Evolutionary conservation across 2,888 invertebrate genomes (phyloP), one percentile per base, ranked within the genome.

Genomic region (Tetropium fuscum): DNA sequence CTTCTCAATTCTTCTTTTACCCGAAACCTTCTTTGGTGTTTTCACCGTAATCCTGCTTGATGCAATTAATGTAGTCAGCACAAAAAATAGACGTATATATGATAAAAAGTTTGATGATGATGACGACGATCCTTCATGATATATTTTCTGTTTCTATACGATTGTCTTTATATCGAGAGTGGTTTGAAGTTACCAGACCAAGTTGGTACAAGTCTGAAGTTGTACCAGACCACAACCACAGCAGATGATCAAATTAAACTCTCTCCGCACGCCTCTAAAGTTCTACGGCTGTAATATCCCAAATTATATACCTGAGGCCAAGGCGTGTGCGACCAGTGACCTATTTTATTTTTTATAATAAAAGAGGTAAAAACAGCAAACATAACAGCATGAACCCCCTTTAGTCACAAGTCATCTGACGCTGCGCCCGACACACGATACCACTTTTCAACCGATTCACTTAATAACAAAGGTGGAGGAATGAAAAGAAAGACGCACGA

Each of bases 281-380:
- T 34, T 13, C 20, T 36, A 36, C 20, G 41, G 53, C 34, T 55
- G 58, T 56, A 54, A 62, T 64, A 60, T 55, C 51, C 49, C 41
- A 56, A 63, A 65, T 63, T 64, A 59, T 56, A 61, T 63, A 62
- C 66, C 63, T 65, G 62, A 51, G 55, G 38, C 45, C 41, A 49
- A 34, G 62, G 62, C 58, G 64, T 58, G 63, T 65, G 64, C 58
- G 65, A 65, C 68, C 64, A 64, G 63, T 67, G 68, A 68, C 70
- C 70, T 64, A 68, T 67, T 68, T 67, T 57, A 51, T 60, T 64
- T 69, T 67, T 63, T 63, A 47, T 53, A 55, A 56, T 34, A 62
- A 66, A 64, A 68, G 64, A 64, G 64, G 63, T 60, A 60, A 65
- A 67, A 69, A 61, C 55, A 56, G 63, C 57, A 55, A 61, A 59